Percentiles rank a stretch among this genome's conserved stretches.
Evolutionary conservation across 2,888 invertebrate species (phyloP).

Genomic region (Leucophenga maculata): DNA sequence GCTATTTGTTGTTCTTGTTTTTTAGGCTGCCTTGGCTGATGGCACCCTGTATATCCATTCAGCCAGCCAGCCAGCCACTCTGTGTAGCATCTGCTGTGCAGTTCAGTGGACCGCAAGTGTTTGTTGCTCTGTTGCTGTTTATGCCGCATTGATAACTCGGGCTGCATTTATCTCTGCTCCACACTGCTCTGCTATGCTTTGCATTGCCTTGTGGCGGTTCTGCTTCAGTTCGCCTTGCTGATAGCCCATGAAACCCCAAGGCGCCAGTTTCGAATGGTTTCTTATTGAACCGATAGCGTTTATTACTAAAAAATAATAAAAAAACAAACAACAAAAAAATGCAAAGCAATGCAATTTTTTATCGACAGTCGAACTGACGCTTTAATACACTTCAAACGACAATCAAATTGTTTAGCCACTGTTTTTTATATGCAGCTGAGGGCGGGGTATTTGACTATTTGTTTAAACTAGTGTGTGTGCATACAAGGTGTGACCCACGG

Average conservation of each 20-base stretch:
- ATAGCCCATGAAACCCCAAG: conserved; percentile 16
- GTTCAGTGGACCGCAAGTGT: conserved; percentile 8
- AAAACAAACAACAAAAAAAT: not conserved
- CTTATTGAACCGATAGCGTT: conserved; percentile 1
- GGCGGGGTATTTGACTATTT: no score
- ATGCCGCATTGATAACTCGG: conserved; percentile 10
- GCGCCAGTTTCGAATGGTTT: conserved; percentile 8
- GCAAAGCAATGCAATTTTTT: not conserved
- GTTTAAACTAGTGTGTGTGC: no score
- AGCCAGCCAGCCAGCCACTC: no score
- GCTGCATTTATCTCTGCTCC: conserved; percentile 5
- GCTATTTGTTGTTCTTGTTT: conserved; percentile 4
- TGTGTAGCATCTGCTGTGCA: not conserved
- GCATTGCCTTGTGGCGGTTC: conserved; percentile 12
- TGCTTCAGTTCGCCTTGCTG: conserved; percentile 16
- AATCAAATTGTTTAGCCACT: no score
- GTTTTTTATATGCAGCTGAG: no score
- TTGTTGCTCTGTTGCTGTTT: not conserved
- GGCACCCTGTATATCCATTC: not conserved
- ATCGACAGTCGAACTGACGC: not conserved
- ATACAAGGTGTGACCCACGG: no score
- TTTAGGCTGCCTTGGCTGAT: not conserved
- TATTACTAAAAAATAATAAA: not conserved
- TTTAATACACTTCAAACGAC: no score
- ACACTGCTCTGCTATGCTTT: not conserved